Evolutionary conservation across 1,140 invertebrate genomes (phyloP).

Genomic region (Galleria mellonella): DNA sequence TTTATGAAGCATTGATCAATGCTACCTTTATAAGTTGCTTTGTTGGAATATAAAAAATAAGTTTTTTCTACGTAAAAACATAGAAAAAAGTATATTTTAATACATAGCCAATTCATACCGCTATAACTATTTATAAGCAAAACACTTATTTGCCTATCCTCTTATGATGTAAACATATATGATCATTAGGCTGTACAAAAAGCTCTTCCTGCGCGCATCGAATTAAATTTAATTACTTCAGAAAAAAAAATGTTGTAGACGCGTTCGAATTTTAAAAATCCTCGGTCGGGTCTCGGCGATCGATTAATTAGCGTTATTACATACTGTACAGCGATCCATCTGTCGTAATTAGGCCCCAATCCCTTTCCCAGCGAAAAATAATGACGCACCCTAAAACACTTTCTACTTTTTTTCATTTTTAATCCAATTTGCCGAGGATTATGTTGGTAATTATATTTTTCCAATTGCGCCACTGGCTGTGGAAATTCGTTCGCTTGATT

Average conservation of each 20-base stretch:
- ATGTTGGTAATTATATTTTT: slow-evolving; percentile 75
- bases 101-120: too few species aligned
- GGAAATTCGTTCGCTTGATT: slow-evolving; percentile 63
- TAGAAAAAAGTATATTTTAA: too few species aligned
- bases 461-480: slow-evolving; percentile 61
- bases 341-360: slow-evolving; percentile 67
- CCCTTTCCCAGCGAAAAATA: slow-evolving; percentile 66
- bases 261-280: slow-evolving; percentile 31
- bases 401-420: slow-evolving; percentile 73
- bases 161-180: too few species aligned
- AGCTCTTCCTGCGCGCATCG: slow-evolving; percentile 2
- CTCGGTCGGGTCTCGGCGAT: slow-evolving; percentile 40
- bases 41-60: too few species aligned
- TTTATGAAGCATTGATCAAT: too few species aligned
- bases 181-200: neutral
- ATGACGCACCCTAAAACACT: slow-evolving; percentile 71
- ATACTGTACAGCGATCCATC: slow-evolving; percentile 64
- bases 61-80: too few species aligned
- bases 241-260: slow-evolving; percentile 6
- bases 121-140: too few species aligned
- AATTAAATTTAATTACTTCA: slow-evolving; percentile 11
- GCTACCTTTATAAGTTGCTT: too few species aligned
- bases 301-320: slow-evolving; percentile 71
- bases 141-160: too few species aligned
- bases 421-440: slow-evolving; percentile 76